phyloP scores from a whole-genome alignment of 2,888 invertebrate species.

The Aphodius sticticus region DNA sequence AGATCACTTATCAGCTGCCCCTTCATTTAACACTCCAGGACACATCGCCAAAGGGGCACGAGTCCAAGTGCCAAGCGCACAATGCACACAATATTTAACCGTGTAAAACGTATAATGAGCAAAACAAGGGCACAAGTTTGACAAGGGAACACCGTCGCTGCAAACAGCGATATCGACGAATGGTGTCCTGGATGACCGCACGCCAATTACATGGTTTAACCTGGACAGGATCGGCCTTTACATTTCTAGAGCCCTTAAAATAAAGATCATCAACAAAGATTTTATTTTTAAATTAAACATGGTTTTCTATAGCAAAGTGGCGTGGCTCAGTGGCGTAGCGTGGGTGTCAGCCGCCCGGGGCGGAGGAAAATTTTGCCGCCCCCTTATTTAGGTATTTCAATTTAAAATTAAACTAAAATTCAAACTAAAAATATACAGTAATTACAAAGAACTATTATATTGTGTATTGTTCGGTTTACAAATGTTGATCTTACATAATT shows the following conservation, averaged over 20 bases:
- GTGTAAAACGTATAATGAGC: conserved; percentile 48
- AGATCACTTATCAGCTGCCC: conserved; percentile 45
- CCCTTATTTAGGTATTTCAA: too few relatives aligned
- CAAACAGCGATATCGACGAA: conserved; percentile 27
- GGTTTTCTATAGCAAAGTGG: too few relatives aligned
- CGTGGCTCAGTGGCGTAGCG: too few relatives aligned
- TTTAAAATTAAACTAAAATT: too few relatives aligned
- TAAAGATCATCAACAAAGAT: too few relatives aligned
- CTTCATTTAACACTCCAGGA: conserved; percentile 45
- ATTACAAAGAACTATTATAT: too few relatives aligned
- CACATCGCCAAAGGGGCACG: conserved; percentile 36
- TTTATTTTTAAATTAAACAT: too few relatives aligned
- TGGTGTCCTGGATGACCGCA: conserved; percentile 41
- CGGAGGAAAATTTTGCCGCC: too few relatives aligned
- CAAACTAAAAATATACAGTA: too few relatives aligned
- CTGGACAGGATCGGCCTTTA: conserved; percentile 28
- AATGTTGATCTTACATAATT: too few relatives aligned
- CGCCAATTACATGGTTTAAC: conserved; percentile 48
- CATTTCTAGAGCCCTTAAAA: neutral
- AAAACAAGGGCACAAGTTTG: conserved; percentile 24
- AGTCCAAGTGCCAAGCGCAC: conserved; percentile 27
- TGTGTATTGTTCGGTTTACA: too few relatives aligned
- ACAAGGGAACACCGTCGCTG: neutral
- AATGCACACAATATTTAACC: conserved; percentile 45
- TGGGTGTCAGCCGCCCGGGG: too few relatives aligned